Evolutionary conservation across 2,797 vertebrate genomes (phyloP).

Genomic region (Characodon lateralis): DNA sequence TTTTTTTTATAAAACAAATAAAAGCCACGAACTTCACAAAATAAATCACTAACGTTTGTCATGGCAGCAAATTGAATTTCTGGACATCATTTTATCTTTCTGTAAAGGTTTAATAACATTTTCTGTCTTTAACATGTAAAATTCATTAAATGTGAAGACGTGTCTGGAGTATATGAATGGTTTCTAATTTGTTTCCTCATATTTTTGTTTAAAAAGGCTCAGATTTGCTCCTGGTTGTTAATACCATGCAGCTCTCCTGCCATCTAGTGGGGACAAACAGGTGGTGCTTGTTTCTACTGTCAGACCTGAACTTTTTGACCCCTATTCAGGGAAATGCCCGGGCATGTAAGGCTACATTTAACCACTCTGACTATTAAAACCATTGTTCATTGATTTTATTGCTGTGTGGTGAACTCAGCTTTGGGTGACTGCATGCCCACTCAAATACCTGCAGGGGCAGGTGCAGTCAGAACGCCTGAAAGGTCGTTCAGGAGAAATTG

Average conservation of each 20-base stretch:
- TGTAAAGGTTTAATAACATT: background rate
- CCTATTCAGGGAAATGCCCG: background rate
- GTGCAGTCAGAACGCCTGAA: conserved; percentile 18
- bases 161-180: background rate
- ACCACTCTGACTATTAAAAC: conserved; percentile 10
- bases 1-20: background rate
- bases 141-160: background rate
- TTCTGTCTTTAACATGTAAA: background rate
- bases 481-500: conserved; percentile 20
- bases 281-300: background rate
- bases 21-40: background rate
- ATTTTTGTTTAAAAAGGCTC: background rate
- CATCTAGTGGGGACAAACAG: conserved; percentile 47
- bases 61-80: background rate
- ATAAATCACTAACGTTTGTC: background rate
- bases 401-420: conserved; percentile 1
- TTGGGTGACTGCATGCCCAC: conserved; percentile 9
- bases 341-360: conserved; percentile 12
- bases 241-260: conserved; percentile 27
- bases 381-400: conserved; percentile 17
- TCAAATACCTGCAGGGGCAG: conserved; percentile 24
- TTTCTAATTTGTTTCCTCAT: background rate
- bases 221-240: background rate
- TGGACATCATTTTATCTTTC: background rate
- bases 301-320: background rate